phyloP scores from a whole-genome alignment of 2,888 invertebrate species.

The Aleiodes testaceus region DNA sequence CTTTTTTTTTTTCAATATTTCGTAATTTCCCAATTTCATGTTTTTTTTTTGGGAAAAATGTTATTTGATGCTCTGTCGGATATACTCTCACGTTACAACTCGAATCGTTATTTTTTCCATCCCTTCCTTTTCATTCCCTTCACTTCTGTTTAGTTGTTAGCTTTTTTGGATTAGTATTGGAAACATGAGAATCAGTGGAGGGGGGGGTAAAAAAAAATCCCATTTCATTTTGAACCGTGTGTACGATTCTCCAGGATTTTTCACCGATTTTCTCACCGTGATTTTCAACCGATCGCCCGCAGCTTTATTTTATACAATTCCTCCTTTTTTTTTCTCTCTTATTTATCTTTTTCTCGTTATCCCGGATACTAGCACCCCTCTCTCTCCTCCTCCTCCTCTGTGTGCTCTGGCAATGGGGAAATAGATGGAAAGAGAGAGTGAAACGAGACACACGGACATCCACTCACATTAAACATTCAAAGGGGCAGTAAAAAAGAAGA shows the following conservation, averaged over 20 bases:
- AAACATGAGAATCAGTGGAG: too few relatives aligned
- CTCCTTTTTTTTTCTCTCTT: constrained; percentile 24
- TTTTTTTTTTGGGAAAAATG: too few relatives aligned
- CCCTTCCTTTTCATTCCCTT: too few relatives aligned
- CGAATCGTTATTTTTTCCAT: too few relatives aligned
- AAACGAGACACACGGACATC: constrained; percentile 26
- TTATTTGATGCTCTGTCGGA: too few relatives aligned
- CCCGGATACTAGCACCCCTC: not conserved
- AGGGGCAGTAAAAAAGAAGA: constrained; percentile 66
- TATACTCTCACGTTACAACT: too few relatives aligned
- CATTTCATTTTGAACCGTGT: constrained; percentile 34
- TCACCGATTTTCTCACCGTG: constrained; percentile 46
- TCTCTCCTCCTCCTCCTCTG: constrained; percentile 43
- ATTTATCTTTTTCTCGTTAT: constrained; percentile 19
- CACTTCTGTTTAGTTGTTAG: too few relatives aligned
- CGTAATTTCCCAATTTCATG: not conserved
- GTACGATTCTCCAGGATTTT: constrained; percentile 42
- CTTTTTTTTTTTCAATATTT: constrained; percentile 13
- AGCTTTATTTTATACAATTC: constrained; percentile 26
- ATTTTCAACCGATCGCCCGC: constrained; percentile 44
- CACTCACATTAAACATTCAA: constrained; percentile 68
- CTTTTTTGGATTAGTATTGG: too few relatives aligned
- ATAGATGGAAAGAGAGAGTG: constrained; percentile 3
- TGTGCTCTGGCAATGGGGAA: constrained; percentile 30
- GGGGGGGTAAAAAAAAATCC: not conserved